Evolutionary conservation across 2,113 vertebrate species (phyloP), one percentile per base, ranked within the genome.

Genomic region (Seriola aureovittata): DNA sequence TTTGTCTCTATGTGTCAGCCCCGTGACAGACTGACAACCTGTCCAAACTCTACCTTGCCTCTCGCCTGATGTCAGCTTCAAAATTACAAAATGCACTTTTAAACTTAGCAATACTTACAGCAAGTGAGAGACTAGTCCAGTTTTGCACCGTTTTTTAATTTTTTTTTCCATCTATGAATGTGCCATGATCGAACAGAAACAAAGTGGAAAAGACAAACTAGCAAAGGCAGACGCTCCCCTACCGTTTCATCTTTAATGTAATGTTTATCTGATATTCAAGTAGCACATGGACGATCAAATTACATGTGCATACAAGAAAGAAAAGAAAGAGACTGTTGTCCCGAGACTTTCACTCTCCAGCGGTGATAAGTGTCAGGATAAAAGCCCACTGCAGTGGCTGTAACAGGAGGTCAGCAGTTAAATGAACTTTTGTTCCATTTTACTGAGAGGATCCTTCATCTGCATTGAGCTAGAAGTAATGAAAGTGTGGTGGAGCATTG

Each of bases 401-500:
- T 90, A 89, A 88, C 77, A 46, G 84, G 75, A 91, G 95, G 95
- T 96, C 95, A 95, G 86, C 90, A 91, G 92, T 95, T 87, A 85
- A 91, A 92, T 93, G 80, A 92, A 92, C 88, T 86, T 90, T 82
- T 84, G 85, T 84, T 87, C 88, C 83, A 59, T 88, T 80, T 81
- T 76, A 73, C 70, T 46, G 72, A 88, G 86, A 88, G 82, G 84
- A 86, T 89, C 71, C 80, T 90, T 88, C 86, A 85, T 93, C 81
- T 92, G 86, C 91, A 91, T 89, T 86, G 80, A 82, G 83, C 82
- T 71, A 76, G 74, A 87, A 91, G 89, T 93, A 92, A 93, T 92
- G 85, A 78, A 92, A 85, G 84, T 90, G 92, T 90, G 90, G 42
- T 90, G 87, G 84, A 82, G 81, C 89, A 90, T 91, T 86, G 86